Conservation (phyloP, 30 jellyfish, hydroid and myxozoan genomes). For the Turritopsis dohrnii region DNA sequence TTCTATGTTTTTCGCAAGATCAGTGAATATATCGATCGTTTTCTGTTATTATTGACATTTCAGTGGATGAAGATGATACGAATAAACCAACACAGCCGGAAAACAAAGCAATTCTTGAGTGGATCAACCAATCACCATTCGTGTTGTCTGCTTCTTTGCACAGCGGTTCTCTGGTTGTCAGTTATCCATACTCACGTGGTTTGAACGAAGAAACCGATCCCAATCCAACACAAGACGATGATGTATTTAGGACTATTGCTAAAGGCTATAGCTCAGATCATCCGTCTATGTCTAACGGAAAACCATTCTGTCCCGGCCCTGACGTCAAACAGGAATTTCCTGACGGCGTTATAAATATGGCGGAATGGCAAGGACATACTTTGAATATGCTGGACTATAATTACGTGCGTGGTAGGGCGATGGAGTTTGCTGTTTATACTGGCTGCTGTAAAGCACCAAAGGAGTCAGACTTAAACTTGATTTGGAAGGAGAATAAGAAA, state of each 20-base stretch:
- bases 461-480: constrained; percentile 47
- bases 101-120: constrained; percentile 66
- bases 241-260: constrained; percentile 49
- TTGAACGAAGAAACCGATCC: constrained; percentile 50
- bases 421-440: constrained; percentile 73
- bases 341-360: constrained; percentile 88
- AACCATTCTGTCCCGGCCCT: constrained; percentile 96
- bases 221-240: constrained; percentile 78
- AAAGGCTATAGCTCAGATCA: constrained; percentile 51
- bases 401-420: constrained; percentile 50
- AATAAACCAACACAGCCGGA: constrained; percentile 76
- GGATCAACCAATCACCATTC: constrained; percentile 72
- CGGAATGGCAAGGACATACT: constrained; percentile 64
- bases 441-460: constrained; percentile 99
- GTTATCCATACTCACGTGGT: constrained; percentile 85
- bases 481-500: constrained; percentile 75
- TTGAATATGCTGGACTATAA: constrained; percentile 70
- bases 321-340: constrained; percentile 63
- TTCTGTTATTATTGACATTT: no score
- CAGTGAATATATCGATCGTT: no score
- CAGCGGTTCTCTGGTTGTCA: constrained; percentile 91
- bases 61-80: constrained; percentile 11
- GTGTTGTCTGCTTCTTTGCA: constrained; percentile 90
- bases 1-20: background rate
- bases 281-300: constrained; percentile 93